These are phyloP conservation scores for Brachyhypopomus occidentalis DNA, from an alignment of 2,113 vertebrate species.

Conservation along the genomic window DNA sequence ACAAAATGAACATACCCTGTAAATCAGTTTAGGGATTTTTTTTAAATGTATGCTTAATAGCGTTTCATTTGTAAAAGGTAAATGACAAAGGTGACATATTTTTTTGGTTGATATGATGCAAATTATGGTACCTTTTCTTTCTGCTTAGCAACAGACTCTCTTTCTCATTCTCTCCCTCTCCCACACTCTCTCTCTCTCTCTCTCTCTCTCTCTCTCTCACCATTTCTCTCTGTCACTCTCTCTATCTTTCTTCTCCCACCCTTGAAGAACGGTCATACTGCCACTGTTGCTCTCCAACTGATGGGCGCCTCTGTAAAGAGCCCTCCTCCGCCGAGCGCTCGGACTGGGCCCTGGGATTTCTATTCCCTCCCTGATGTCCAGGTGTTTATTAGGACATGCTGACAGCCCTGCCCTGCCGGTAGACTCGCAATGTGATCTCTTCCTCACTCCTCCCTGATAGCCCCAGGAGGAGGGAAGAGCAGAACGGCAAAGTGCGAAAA, in stretches of 20 bases:
- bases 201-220: background rate
- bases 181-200: background rate
- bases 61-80: background rate
- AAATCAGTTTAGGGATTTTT: constrained; percentile 38
- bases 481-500: constrained; percentile 61
- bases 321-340: constrained; percentile 14
- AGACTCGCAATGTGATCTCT: constrained; percentile 60
- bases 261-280: background rate
- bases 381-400: constrained; percentile 52
- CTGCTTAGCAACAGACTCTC: background rate
- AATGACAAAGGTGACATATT: background rate
- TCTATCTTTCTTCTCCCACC: background rate
- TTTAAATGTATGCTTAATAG: background rate
- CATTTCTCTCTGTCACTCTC: background rate
- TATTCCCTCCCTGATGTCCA: constrained; percentile 23
- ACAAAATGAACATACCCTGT: constrained; percentile 15
- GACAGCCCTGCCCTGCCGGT: constrained; percentile 42
- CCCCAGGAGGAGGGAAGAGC: constrained; percentile 39
- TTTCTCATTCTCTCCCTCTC: background rate
- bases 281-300: constrained; percentile 13
- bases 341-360: constrained; percentile 21
- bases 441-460: constrained; percentile 66
- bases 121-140: background rate
- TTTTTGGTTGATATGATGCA: background rate
- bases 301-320: constrained; percentile 8